These are phyloP conservation scores for Laticauda colubrina DNA, from an alignment of 2,113 vertebrate species.

Conservation along the genomic window DNA sequence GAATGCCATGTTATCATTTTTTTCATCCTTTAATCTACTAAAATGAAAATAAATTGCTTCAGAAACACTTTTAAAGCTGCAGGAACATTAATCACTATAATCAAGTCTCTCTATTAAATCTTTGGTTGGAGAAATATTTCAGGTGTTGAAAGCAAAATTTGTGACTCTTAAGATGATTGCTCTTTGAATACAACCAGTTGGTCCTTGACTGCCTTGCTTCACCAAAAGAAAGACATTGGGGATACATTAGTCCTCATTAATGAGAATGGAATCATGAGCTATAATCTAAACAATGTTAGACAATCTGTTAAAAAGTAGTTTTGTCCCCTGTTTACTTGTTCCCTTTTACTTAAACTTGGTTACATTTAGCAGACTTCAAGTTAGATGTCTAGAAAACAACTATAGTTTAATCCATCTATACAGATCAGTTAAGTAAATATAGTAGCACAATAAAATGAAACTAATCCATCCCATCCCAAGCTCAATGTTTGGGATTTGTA, in stretches of 20 bases:
- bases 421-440: background rate
- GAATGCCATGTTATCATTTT: background rate
- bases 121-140: background rate
- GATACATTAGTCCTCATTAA: slow-evolving; percentile 44
- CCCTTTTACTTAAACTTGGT: background rate
- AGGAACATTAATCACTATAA: background rate
- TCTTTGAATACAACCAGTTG: slow-evolving; percentile 4
- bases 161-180: background rate
- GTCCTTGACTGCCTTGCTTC: slow-evolving; percentile 15
- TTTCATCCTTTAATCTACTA: background rate
- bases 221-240: slow-evolving; percentile 39
- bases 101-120: background rate
- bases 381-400: background rate
- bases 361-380: background rate
- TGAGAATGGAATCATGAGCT: slow-evolving; percentile 29
- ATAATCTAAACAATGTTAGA: slow-evolving; percentile 16
- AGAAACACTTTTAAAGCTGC: background rate
- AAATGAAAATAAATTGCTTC: background rate
- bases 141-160: background rate
- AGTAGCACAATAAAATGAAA: background rate
- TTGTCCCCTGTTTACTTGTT: background rate
- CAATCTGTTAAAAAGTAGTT: slow-evolving; percentile 29
- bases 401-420: background rate
- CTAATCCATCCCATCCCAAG: background rate
- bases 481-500: background rate